Evolutionary conservation across 2,888 invertebrate species (phyloP).

Genomic region (Hypercompe scribonia): DNA sequence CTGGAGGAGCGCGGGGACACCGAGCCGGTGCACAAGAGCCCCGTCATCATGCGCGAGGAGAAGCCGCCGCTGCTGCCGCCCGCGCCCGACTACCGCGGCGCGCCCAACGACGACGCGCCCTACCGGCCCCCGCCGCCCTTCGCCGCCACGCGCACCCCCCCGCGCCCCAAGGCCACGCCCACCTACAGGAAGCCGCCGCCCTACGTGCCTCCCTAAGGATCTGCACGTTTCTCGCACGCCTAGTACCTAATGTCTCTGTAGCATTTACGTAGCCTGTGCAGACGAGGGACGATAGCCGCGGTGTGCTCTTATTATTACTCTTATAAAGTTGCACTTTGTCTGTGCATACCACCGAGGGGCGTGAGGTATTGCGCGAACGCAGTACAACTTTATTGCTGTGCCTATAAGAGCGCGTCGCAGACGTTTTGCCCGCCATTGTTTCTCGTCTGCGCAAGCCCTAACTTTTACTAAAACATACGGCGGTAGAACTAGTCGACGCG

Average conservation of each 20-base stretch:
- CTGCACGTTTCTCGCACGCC: neutral
- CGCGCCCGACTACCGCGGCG: slow-evolving; percentile 88
- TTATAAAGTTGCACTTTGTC: no score
- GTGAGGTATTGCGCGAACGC: no score
- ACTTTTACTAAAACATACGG: slow-evolving; percentile 36
- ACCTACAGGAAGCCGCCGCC: slow-evolving; percentile 98
- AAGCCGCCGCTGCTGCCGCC: slow-evolving; percentile 96
- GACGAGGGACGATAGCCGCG: no score
- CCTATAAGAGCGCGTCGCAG: no score
- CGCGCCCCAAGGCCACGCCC: slow-evolving; percentile 94
- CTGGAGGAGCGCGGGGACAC: slow-evolving; percentile 96
- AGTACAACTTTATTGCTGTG: no score
- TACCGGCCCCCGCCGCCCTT: slow-evolving; percentile 97
- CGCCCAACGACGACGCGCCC: slow-evolving; percentile 87
- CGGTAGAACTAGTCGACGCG: slow-evolving; percentile 50
- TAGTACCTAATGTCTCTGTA: slow-evolving; percentile 30
- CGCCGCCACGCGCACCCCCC: slow-evolving; percentile 91
- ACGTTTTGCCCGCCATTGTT: no score
- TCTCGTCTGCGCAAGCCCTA: neutral
- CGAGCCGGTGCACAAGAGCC: slow-evolving; percentile 95
- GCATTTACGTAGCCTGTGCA: slow-evolving; percentile 28
- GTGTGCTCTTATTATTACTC: no score
- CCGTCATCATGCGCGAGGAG: slow-evolving; percentile 97
- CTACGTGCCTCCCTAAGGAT: slow-evolving; percentile 97
- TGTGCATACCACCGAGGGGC: no score